These are phyloP conservation scores for Drosophila monieri DNA, from an alignment of 2,888 invertebrate species.

Conservation along the genomic window DNA sequence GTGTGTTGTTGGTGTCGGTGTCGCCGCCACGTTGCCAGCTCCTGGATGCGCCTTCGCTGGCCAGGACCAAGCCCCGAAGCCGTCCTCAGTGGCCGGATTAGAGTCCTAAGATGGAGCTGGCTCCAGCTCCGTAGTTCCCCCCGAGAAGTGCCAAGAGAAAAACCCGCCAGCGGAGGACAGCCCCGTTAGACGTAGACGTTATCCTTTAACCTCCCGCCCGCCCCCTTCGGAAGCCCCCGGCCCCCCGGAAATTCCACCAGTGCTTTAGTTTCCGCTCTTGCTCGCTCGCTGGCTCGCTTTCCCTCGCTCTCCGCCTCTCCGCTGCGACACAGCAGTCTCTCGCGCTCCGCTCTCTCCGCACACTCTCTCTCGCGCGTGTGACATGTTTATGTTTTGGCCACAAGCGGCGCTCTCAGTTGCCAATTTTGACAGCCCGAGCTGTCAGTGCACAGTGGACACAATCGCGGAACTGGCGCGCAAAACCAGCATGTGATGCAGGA, in stretches of 20 bases:
- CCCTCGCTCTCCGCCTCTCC: slow-evolving; percentile 32
- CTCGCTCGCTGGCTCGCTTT: slow-evolving; percentile 46
- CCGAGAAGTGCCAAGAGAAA: slow-evolving; percentile 51
- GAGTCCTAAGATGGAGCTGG: slow-evolving; percentile 23
- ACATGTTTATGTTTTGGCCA: slow-evolving; percentile 78
- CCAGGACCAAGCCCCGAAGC: slow-evolving; percentile 12
- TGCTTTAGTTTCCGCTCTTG: slow-evolving; percentile 61
- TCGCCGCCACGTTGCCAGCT: slow-evolving; percentile 56
- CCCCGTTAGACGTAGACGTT: slow-evolving; percentile 48
- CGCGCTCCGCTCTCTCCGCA: slow-evolving; percentile 23
- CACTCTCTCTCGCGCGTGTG: slow-evolving; percentile 51
- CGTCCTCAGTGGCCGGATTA: slow-evolving; percentile 4
- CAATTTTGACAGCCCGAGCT: slow-evolving; percentile 70
- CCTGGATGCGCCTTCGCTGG: slow-evolving; percentile 44
- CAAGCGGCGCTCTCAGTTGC: slow-evolving; percentile 66
- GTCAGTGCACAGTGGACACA: slow-evolving; percentile 70
- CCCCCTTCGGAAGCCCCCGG: slow-evolving; percentile 21
- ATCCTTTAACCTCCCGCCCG: slow-evolving; percentile 24
- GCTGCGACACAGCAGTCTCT: slow-evolving; percentile 20
- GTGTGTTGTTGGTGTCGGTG: slow-evolving; percentile 37
- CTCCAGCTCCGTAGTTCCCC: slow-evolving; percentile 25
- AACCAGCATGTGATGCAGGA: slow-evolving; percentile 27
- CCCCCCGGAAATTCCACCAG: slow-evolving; percentile 36
- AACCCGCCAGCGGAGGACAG: slow-evolving; percentile 48
- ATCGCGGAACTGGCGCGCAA: slow-evolving; percentile 30